Conservation (phyloP, 2,113 vertebrate genomes). For the Penelope pileata region DNA sequence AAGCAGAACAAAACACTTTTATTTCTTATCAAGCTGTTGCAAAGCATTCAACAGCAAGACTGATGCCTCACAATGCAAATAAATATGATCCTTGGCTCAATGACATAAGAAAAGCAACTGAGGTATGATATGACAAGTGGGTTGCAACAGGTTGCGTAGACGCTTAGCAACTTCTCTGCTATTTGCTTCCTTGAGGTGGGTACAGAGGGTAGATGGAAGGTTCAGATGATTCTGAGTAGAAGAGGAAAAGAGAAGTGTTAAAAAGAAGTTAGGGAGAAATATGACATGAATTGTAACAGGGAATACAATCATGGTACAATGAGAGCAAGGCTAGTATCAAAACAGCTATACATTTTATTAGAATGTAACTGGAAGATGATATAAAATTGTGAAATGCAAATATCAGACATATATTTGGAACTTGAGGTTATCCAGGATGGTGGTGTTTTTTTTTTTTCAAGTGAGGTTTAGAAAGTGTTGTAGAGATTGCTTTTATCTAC, state of each 20-base stretch:
- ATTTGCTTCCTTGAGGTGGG: background rate
- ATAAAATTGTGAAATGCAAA: background rate
- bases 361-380: background rate
- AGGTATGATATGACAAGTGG: background rate
- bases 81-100: background rate
- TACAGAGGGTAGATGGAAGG: background rate
- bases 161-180: background rate
- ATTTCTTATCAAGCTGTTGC: background rate
- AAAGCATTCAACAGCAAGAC: background rate
- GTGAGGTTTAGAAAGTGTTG: background rate
- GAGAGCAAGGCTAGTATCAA: background rate
- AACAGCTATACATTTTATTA: background rate
- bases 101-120: background rate
- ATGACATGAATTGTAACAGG: background rate
- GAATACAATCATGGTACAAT: background rate
- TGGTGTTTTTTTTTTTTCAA: background rate
- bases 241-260: background rate
- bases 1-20: background rate
- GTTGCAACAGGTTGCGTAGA: fast-evolving
- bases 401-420: background rate
- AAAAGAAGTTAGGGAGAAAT: background rate
- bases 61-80: background rate
- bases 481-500: background rate
- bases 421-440: background rate
- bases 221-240: background rate